Evolutionary conservation across 2,113 vertebrate species (phyloP), one percentile per base, ranked within the genome.

Genomic region (Crotalus horridus): DNA sequence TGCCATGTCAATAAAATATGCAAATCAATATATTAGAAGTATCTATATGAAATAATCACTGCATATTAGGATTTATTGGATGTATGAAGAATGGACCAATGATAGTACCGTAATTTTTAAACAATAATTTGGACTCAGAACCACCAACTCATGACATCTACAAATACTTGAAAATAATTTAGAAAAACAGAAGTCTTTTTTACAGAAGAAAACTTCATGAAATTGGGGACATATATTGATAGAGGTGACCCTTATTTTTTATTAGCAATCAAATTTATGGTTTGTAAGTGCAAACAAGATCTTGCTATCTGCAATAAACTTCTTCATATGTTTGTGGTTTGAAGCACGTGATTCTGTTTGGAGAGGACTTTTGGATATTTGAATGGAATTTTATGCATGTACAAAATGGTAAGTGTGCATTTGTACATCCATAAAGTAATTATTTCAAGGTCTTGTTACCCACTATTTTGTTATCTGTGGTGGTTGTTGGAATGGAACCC

Each of bases 1-100:
- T 98, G 94, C 64, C 53, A 92, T 90, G 92, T 56, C 97, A 97
- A 97, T 2, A 97, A 85, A 97, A 94, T 3, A 96, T 90, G 89
- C 17, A 95, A 94, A 95, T 53, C 58, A 96, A 96, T 96, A 97
- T 96, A 94, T 92, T 9, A 94, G 90, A 94, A 96, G 93, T 69
- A 58, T 39, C 29, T 4, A 61, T 20, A 94, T 53, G 59, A 93
- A 69, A 81, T n/a, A 48, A 59, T 90, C 43, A 91, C 87, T 94
- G 33, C 85, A 74, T 81, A 7, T 92, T 61, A 87, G 93, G 26
- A 56, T 94, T 58, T 61, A 2, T 53, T 33, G 95, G 93, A 90
- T 15, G 13, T 8, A 81, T 21, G 33, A 81, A 81, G 33, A 81
- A 81, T 81, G 17, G 33, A 81, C 69, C 33, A 81, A 6, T 81